phyloP scores from a whole-genome alignment of 1,140 invertebrate genomes.

The Ceratitis capitata region DNA sequence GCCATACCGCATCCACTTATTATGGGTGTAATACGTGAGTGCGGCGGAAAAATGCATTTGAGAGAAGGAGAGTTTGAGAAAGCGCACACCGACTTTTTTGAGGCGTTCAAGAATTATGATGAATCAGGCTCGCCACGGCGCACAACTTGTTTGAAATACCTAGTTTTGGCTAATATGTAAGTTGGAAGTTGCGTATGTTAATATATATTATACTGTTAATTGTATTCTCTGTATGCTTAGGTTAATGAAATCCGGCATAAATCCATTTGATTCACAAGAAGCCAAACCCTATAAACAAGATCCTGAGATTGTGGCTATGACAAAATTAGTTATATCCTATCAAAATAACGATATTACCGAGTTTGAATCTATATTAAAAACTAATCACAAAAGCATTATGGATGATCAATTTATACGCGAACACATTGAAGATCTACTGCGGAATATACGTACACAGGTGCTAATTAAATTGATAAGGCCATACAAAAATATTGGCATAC shows the following conservation, averaged over 20 bases:
- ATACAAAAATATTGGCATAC: constrained; percentile 97
- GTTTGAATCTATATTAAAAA: constrained; percentile 96
- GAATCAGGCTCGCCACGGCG: constrained; percentile 97
- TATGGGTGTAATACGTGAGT: constrained; percentile 99
- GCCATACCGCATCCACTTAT: constrained; percentile 99
- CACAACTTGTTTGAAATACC: constrained; percentile 98
- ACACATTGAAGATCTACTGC: constrained; percentile 97
- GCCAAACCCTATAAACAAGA: constrained; percentile 99
- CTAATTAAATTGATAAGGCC: constrained; percentile 97
- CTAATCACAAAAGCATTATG: constrained; percentile 97
- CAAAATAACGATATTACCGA: constrained; percentile 99
- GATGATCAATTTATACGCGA: constrained; percentile 99
- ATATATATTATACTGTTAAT: no score
- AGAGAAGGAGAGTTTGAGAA: constrained; percentile 98
- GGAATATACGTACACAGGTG: constrained; percentile 98
- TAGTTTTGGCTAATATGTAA: constrained; percentile 97
- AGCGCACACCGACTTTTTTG: constrained; percentile 99
- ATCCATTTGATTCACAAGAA: constrained; percentile 99
- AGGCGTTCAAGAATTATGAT: constrained; percentile 99
- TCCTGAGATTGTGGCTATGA: constrained; percentile 99
- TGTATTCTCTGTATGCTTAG: no score
- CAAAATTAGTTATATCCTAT: constrained; percentile 97
- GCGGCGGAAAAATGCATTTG: constrained; percentile 99
- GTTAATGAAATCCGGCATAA: constrained; percentile 99
- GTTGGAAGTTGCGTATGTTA: constrained; percentile 26